These are phyloP conservation scores for Enteromius trimaculatus DNA, from an alignment of 2,797 vertebrate species.

Conservation along the genomic window DNA sequence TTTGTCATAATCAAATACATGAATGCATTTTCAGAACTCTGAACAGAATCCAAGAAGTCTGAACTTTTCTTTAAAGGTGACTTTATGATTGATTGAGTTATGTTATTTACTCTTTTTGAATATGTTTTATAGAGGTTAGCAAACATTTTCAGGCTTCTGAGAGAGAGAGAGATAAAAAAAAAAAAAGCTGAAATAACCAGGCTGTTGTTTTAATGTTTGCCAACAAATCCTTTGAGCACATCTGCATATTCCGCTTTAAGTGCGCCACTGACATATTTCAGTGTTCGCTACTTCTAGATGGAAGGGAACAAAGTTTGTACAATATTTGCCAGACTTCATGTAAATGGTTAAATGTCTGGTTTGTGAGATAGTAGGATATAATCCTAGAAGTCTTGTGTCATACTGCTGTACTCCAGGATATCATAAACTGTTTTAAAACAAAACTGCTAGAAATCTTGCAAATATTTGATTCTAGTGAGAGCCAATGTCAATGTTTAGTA, in stretches of 20 bases:
- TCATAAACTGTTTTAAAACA: background rate
- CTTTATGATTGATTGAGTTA: background rate
- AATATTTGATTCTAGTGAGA: background rate
- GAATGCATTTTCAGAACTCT: background rate
- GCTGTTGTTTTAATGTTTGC: slow-evolving; percentile 8
- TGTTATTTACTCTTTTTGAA: background rate
- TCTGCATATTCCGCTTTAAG: slow-evolving; percentile 4
- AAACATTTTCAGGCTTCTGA: background rate
- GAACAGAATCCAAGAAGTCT: background rate
- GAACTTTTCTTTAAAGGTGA: background rate
- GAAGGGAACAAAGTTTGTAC: background rate
- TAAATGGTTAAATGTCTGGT: slow-evolving; percentile 13
- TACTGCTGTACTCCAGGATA: background rate
- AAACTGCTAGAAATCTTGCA: background rate
- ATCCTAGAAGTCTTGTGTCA: background rate
- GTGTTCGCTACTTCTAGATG: slow-evolving; percentile 14
- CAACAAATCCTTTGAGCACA: slow-evolving; percentile 4
- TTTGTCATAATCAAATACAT: too few species aligned
- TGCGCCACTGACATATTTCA: slow-evolving; percentile 3
- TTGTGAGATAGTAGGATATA: slow-evolving; percentile 1
- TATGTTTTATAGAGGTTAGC: background rate
- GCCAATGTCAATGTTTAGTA: background rate
- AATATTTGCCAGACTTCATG: background rate
- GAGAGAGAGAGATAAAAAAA: too few species aligned
- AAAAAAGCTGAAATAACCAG: background rate